Evolutionary conservation across 2,113 vertebrate genomes (phyloP).

Genomic region (Numida meleagris): DNA sequence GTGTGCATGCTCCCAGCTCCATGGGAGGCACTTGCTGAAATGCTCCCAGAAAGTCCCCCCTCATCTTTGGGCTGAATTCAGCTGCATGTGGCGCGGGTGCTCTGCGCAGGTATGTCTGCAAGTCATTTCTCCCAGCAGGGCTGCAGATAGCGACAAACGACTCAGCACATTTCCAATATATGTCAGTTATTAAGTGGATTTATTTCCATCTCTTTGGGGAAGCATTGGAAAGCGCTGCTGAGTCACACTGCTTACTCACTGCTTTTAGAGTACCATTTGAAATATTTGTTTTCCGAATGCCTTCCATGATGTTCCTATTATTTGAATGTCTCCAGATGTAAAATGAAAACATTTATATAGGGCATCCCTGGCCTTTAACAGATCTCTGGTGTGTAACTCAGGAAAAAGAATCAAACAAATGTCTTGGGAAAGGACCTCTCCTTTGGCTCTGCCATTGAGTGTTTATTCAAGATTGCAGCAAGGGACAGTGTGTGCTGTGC

Average conservation of each 20-base stretch:
- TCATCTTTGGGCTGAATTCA: background rate
- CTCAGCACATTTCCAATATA: slow-evolving; percentile 37
- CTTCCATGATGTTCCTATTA: background rate
- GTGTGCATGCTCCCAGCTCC: accelerated
- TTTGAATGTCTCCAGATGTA: background rate
- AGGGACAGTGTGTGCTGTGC: background rate
- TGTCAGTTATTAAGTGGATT: slow-evolving; percentile 39
- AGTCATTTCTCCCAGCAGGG: background rate
- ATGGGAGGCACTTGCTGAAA: accelerated
- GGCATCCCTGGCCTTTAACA: background rate
- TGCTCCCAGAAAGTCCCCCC: background rate
- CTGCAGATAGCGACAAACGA: background rate
- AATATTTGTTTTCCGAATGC: slow-evolving; percentile 1
- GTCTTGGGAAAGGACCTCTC: background rate
- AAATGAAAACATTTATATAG: background rate
- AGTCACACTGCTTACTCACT: slow-evolving; percentile 30
- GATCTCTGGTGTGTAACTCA: background rate
- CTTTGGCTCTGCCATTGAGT: background rate
- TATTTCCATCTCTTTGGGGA: slow-evolving; percentile 50
- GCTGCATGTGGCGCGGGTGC: background rate
- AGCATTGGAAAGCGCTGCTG: slow-evolving; percentile 49
- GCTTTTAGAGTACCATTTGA: slow-evolving; percentile 14
- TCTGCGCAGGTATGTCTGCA: background rate
- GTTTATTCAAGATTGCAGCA: background rate
- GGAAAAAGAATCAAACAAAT: background rate